Conservation (phyloP, 30 jellyfish, hydroid and myxozoan species). For the Nemopilema nomurai region DNA sequence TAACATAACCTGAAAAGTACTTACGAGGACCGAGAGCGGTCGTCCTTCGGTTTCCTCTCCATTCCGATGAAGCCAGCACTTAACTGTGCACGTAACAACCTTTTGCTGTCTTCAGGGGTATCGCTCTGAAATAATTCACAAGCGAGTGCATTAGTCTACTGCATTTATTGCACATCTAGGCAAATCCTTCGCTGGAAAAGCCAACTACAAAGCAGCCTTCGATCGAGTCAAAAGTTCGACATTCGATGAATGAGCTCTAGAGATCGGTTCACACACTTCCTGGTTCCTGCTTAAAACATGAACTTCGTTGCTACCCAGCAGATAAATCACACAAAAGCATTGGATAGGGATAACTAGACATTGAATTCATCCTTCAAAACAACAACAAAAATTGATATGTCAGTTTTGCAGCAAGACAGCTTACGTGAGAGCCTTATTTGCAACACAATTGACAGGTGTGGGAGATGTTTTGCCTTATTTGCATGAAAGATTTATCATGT, state of each 20-base stretch:
- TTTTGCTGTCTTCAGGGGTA: slow-evolving; percentile 1
- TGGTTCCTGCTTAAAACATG: background rate
- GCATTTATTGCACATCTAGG: too few species aligned
- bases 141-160: background rate
- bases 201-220: background rate
- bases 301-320: background rate
- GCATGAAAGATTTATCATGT: too few species aligned
- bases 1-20: background rate
- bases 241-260: background rate
- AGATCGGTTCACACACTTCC: background rate
- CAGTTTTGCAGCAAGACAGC: too few species aligned
- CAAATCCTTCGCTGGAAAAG: too few species aligned
- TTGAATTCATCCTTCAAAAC: too few species aligned
- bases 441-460: too few species aligned
- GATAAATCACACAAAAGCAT: too few species aligned
- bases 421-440: too few species aligned
- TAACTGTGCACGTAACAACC: slow-evolving; percentile 13
- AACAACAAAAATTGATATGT: too few species aligned
- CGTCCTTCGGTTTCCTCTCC: slow-evolving; percentile 37
- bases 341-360: too few species aligned
- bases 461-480: too few species aligned
- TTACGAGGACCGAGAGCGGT: slow-evolving; percentile 47
- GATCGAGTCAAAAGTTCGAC: background rate
- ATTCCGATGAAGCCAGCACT: slow-evolving; percentile 24
- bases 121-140: background rate